These are phyloP conservation scores for Propithecus coquereli DNA, from an alignment of 2,113 vertebrate species.

Conservation along the genomic window DNA sequence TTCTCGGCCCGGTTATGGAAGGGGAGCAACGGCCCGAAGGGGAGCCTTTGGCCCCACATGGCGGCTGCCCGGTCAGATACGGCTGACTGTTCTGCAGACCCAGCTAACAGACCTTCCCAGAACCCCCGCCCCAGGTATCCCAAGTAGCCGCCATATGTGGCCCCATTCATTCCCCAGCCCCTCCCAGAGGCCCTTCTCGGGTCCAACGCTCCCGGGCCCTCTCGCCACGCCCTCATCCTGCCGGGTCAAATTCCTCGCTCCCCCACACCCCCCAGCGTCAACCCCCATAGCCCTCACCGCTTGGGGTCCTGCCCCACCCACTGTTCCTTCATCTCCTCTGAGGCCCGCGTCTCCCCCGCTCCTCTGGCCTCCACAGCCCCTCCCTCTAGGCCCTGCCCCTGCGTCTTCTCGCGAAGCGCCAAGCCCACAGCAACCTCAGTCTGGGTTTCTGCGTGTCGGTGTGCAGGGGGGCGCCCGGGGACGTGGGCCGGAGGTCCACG, in stretches of 20 bases:
- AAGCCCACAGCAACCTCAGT: background rate
- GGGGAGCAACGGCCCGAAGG: conserved; percentile 33
- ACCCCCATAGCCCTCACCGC: background rate
- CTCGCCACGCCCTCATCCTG: conserved; percentile 67
- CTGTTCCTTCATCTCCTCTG: background rate
- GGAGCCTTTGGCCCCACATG: conserved; percentile 38
- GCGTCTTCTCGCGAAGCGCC: conserved; percentile 26
- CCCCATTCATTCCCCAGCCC: conserved; percentile 51
- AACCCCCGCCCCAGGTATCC: conserved; percentile 37
- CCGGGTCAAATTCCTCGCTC: background rate
- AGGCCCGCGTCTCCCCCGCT: background rate
- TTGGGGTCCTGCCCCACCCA: conserved; percentile 44
- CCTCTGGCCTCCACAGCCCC: background rate
- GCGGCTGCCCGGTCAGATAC: conserved; percentile 57
- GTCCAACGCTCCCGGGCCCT: conserved; percentile 54
- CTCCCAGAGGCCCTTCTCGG: background rate
- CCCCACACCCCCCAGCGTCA: background rate
- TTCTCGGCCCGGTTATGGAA: conserved; percentile 1
- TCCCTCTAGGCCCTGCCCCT: conserved; percentile 1
- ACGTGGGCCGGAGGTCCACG: too few relatives aligned
- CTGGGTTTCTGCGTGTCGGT: background rate
- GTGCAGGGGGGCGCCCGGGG: background rate
- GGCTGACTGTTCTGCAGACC: conserved; percentile 15
- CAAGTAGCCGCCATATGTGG: conserved; percentile 42
- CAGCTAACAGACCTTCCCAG: conserved; percentile 29